Evolutionary conservation across 2,888 invertebrate species (phyloP), one percentile per base, ranked within the genome.

Genomic region (Microctonus brassicae): DNA sequence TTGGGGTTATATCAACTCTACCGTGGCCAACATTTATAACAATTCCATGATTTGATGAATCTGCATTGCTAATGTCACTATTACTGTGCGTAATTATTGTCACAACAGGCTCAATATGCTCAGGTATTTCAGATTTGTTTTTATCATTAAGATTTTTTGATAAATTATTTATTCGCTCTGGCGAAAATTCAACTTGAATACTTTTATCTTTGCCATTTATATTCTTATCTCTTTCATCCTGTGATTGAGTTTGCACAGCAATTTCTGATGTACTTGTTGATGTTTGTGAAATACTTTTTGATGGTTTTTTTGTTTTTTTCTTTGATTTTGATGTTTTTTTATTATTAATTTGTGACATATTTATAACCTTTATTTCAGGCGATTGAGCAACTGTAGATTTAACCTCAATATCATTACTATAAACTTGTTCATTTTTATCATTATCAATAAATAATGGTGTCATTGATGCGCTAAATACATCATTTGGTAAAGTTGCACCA

Each of bases 291-390:
- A 20, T 47, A n/a, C 6, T 4, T n/a, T 74, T 73, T 0, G 39
- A 57, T 17, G 73, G 74, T n/a, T 72, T 53, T 70, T 80, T 79
- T 63, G 47, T 63, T 29, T 57, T 7, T 24, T 73, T 68, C 65
- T 77, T 78, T 52, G 72, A 72, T 17, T 73, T 70, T 2, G 11
- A 11, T 33, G 60, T 61, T 7, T 68, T 61, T 13, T 69, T 78
- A n/a, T 73, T 75, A 5, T 7, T 22, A 13, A 70, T 75, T 20
- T 75, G 75, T 7, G 84, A 82, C 77, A 83, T 78, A 70, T 84
- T 84, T 64, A 86, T 83, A 2, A 86, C 83, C 70, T 80, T 80
- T 33, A 86, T 82, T 74, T 86, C 86, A 0, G 85, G 81, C 0
- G 83, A 78, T n/a, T n/a, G n/a, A n/a, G n/a, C n/a, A n/a, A 42